These are phyloP conservation scores for Onychomys arenicola DNA, from an alignment of 2,797 vertebrate genomes.

Conservation along the genomic window DNA sequence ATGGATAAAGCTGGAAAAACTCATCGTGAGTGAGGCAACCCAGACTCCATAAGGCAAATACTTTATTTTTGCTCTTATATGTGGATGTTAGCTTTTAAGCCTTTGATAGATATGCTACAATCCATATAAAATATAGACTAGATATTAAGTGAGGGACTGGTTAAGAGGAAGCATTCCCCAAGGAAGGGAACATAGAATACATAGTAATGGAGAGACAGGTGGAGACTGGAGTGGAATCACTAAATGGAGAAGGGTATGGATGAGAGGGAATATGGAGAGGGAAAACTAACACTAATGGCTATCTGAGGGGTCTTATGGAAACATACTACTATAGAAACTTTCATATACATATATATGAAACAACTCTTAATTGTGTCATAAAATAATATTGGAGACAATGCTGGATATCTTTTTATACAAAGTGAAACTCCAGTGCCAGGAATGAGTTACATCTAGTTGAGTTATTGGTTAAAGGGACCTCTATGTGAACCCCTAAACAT, in stretches of 20 bases:
- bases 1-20: background rate
- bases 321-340: background rate
- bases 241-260: background rate
- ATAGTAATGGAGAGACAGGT: background rate
- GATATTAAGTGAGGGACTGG: background rate
- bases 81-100: background rate
- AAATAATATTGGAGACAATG: background rate
- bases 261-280: background rate
- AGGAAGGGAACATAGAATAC: background rate
- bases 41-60: background rate
- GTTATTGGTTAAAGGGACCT: background rate
- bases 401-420: background rate
- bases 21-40: background rate
- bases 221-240: background rate
- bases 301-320: background rate
- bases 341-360: background rate
- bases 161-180: background rate
- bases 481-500: background rate
- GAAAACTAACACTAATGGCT: background rate
- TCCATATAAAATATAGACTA: background rate
- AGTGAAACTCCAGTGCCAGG: background rate
- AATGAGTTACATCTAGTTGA: background rate
- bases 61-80: background rate
- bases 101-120: background rate
- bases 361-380: background rate